phyloP scores from a whole-genome alignment of 2,113 vertebrate species.

The Istiophorus platypterus region DNA sequence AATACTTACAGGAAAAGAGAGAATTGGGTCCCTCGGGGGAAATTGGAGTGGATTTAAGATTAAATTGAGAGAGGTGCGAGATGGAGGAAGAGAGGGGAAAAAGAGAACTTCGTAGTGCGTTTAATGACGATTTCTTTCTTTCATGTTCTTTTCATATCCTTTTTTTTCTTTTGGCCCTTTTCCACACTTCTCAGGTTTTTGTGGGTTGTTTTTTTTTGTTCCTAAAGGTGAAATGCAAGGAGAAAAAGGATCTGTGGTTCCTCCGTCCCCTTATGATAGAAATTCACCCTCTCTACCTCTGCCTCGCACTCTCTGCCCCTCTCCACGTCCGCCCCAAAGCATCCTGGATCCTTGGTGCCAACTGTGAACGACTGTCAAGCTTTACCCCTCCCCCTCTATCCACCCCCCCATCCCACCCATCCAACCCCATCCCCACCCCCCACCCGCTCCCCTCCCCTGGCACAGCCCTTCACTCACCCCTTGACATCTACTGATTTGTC shows the following conservation, averaged over 20 bases:
- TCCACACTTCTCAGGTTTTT: constrained; percentile 51
- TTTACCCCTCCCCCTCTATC: constrained; percentile 53
- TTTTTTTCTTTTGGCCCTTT: constrained; percentile 20
- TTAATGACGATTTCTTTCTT: constrained; percentile 77
- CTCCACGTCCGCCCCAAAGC: constrained; percentile 74
- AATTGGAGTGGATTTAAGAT: constrained; percentile 78
- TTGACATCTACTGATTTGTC: constrained; percentile 62
- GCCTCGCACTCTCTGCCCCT: constrained; percentile 71
- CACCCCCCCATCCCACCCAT: no score
- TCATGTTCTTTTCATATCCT: constrained; percentile 76
- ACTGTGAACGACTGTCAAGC: constrained; percentile 85
- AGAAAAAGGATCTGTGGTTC: constrained; percentile 59
- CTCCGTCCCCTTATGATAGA: constrained; percentile 63
- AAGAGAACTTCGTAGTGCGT: constrained; percentile 73
- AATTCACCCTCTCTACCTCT: constrained; percentile 71
- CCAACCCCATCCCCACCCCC: no score
- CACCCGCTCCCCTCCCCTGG: background rate
- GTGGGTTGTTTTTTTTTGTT: constrained; percentile 22
- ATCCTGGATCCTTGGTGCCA: constrained; percentile 80
- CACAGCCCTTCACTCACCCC: constrained; percentile 22
- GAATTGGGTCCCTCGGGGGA: constrained; percentile 69
- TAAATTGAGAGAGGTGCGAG: constrained; percentile 79
- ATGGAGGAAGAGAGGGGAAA: constrained; percentile 69
- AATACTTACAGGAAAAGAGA: constrained; percentile 83
- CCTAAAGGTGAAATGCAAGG: constrained; percentile 65